Evolutionary conservation across 1,140 invertebrate species (phyloP).

Genomic region (Acromyrmex charruanus): DNA sequence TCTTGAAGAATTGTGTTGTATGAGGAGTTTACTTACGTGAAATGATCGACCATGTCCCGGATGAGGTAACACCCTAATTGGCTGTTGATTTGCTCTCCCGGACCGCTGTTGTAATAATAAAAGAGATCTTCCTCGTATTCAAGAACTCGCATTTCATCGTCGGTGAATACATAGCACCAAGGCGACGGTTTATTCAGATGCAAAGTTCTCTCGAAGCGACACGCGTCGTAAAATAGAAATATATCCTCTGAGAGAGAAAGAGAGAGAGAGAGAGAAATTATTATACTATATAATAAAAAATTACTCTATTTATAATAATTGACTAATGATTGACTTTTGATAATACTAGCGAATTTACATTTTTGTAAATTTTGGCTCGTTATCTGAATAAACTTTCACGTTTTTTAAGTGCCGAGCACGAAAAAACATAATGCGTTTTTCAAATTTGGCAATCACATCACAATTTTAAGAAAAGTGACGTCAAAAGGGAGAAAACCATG

Average conservation of each 20-base stretch:
- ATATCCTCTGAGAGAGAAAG: neutral
- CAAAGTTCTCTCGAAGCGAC: conserved; percentile 91
- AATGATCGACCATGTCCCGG: conserved; percentile 90
- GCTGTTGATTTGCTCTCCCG: conserved; percentile 88
- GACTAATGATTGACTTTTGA: too few species aligned
- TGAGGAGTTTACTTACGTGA: conserved; percentile 39
- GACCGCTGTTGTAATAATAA: conserved; percentile 91
- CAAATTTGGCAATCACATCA: too few species aligned
- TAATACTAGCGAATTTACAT: too few species aligned
- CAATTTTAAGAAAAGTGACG: too few species aligned
- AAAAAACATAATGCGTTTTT: too few species aligned
- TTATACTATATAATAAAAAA: neutral
- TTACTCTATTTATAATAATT: neutral
- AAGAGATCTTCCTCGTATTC: conserved; percentile 93
- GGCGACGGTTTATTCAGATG: conserved; percentile 87
- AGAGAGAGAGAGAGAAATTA: neutral
- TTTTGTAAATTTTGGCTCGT: too few species aligned
- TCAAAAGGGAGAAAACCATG: too few species aligned
- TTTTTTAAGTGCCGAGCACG: too few species aligned
- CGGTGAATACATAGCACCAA: conserved; percentile 91
- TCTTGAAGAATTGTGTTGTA: too few species aligned
- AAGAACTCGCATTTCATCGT: conserved; percentile 89
- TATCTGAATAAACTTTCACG: too few species aligned
- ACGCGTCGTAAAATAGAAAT: conserved; percentile 88
- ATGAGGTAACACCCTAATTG: conserved; percentile 91